Evolutionary conservation across 2,113 vertebrate genomes (phyloP), one percentile per base, ranked within the genome.

Genomic region (Serranochromis macrocephalus): DNA sequence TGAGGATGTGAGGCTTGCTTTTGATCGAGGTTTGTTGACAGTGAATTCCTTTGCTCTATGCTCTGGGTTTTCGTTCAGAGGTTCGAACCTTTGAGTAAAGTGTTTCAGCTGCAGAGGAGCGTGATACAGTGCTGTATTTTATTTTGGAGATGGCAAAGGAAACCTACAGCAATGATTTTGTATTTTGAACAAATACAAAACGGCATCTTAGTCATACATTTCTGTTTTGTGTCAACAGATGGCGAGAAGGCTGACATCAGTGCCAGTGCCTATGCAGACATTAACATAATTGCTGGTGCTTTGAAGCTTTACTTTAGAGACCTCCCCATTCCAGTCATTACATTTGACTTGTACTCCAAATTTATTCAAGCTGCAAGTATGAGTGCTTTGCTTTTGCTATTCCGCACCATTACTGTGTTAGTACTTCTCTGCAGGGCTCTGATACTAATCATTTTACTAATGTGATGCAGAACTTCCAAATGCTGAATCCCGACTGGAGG

Each of bases 361-460:
- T 99, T 99, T 93, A 98, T 99, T 95, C 98, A 98, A 80, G 97
- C 98, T 93, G 98, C 98, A 53, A 99, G 98, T 99, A 97, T 97
- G 99, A 95, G 31, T 85, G 47, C 21, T 58, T 87, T 58, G 75
- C 57, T 33, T 38, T 33, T 5, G 24, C 53, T 53, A 17, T 24
- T 85, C 8, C 2, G 24, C 26, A 3, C 13, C 16, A 8, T 82
- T 73, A 10, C 61, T 75, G 49, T 49, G 21, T 85, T 42, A 21
- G 31, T 54, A 5, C 9, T 84, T n/a, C 73, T 51, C 66, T 78
- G 47, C 9, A 10, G 29, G 42, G 58, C 47, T 86, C 58, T 86
- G 80, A 88, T 85, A 9, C 63, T 90, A 63, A 93, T 55, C 12
- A 3, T 85, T 53, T 82, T 36, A 36, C 79, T 81, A 4, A 75